A percentile compares a stretch with the other conserved stretches of the same genome.
These are phyloP conservation scores for Clistopyga incitator DNA, from an alignment of 2,888 invertebrate genomes.

Conservation along the genomic window DNA sequence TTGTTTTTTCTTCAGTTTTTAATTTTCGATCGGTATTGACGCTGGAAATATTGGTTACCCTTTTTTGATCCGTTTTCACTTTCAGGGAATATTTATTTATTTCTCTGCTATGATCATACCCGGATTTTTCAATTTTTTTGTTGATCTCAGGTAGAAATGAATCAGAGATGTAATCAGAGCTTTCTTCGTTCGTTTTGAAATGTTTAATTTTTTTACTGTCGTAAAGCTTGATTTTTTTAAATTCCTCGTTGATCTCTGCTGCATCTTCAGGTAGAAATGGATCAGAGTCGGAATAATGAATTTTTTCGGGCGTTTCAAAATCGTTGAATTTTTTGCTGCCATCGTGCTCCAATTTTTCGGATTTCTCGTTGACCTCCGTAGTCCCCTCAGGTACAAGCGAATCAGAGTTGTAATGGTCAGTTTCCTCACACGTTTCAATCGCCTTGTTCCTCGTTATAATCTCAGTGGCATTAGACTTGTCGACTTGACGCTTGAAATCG, in stretches of 20 bases:
- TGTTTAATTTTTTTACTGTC: background rate
- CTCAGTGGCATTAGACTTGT: constrained; percentile 33
- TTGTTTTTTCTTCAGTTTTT: background rate
- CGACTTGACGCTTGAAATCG: constrained; percentile 22
- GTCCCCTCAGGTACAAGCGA: background rate
- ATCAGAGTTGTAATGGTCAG: background rate
- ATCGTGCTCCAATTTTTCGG: background rate
- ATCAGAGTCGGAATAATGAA: background rate
- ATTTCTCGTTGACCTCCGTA: background rate
- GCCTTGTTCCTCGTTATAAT: constrained; percentile 20
- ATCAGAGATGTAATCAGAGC: background rate
- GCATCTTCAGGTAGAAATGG: background rate
- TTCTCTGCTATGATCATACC: background rate
- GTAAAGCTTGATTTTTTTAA: background rate
- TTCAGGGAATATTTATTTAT: background rate
- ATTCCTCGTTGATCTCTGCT: background rate
- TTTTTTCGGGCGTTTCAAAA: constrained; percentile 22
- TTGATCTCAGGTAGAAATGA: background rate
- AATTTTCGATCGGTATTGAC: background rate
- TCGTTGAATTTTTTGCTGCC: background rate
- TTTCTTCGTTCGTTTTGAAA: constrained; percentile 21
- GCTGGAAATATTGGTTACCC: background rate
- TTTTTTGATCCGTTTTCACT: background rate
- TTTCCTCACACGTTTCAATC: constrained; percentile 29
- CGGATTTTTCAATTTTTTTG: background rate